These are phyloP conservation scores for Ranitomeya variabilis DNA, from an alignment of 2,113 vertebrate genomes.

Conservation along the genomic window DNA sequence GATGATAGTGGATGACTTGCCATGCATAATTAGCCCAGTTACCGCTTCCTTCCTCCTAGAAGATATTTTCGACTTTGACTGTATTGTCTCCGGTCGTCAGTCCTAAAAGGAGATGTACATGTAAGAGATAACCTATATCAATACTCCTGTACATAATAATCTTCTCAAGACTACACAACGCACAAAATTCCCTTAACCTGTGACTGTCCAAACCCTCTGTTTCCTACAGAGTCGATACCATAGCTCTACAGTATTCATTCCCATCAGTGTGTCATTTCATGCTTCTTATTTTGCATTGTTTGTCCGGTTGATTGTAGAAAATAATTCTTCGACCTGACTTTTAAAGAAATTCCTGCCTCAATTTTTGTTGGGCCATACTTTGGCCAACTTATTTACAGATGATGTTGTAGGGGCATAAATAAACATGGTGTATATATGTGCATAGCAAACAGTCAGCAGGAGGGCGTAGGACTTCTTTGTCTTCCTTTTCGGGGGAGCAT, in stretches of 20 bases:
- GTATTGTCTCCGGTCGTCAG: background rate
- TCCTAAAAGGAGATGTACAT: background rate
- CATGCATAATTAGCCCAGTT: background rate
- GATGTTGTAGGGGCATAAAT: conserved; percentile 3
- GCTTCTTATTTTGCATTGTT: background rate
- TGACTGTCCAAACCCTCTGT: background rate
- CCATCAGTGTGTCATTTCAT: background rate
- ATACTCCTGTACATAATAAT: background rate
- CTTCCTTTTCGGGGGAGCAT: background rate
- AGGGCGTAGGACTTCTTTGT: conserved; percentile 16
- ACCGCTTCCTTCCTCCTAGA: no score
- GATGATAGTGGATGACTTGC: background rate
- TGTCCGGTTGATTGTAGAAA: background rate
- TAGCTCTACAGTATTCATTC: conserved; percentile 35
- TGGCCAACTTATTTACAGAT: background rate
- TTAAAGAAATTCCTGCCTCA: conserved; percentile 13
- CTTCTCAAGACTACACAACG: background rate
- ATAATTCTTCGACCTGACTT: background rate
- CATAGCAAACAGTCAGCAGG: conserved; percentile 9
- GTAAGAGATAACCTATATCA: background rate
- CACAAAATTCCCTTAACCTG: background rate
- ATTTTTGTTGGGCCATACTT: background rate
- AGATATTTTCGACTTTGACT: background rate
- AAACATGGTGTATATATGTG: conserved; percentile 35
- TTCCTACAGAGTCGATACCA: background rate